Percentiles rank a stretch among this genome's conserved stretches.
phyloP scores from a whole-genome alignment of 2,797 vertebrate genomes.

The Hypotaenidia okinawae region DNA sequence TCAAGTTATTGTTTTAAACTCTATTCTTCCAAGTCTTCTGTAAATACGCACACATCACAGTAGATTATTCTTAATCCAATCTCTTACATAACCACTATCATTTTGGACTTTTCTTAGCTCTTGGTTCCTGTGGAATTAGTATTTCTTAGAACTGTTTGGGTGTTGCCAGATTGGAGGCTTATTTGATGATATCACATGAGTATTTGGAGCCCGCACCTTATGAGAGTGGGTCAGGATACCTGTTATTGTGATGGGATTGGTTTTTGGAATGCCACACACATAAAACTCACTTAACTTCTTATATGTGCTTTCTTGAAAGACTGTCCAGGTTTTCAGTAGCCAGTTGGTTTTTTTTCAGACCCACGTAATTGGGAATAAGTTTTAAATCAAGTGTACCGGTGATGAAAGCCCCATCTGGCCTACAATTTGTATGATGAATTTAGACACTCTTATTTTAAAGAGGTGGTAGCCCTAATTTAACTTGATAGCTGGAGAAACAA shows the following conservation, averaged over 20 bases:
- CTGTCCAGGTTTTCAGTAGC: neutral
- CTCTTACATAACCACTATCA: constrained; percentile 79
- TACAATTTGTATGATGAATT: neutral
- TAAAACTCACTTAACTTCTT: constrained; percentile 48
- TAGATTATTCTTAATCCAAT: constrained; percentile 80
- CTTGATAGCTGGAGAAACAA: neutral
- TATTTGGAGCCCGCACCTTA: constrained; percentile 29
- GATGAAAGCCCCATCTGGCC: neutral
- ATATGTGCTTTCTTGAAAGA: neutral
- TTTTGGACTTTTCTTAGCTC: constrained; percentile 71
- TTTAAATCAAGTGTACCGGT: neutral
- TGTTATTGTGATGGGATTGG: constrained; percentile 57
- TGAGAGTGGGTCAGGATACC: constrained; percentile 41
- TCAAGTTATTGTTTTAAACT: constrained; percentile 71
- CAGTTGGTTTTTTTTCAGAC: neutral
- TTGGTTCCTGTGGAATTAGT: constrained; percentile 74
- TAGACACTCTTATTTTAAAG: neutral
- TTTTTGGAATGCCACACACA: constrained; percentile 41
- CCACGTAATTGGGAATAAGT: neutral
- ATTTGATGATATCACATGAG: constrained; percentile 63
- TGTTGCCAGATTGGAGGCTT: constrained; percentile 63
- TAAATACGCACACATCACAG: constrained; percentile 76
- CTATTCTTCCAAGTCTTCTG: constrained; percentile 76
- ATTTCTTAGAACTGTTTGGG: constrained; percentile 79
- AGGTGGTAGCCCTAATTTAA: neutral